Percentiles rank a stretch among this genome's conserved stretches.
Conservation (phyloP, 1,140 invertebrate species). For the Drosophila parabipectinata region DNA sequence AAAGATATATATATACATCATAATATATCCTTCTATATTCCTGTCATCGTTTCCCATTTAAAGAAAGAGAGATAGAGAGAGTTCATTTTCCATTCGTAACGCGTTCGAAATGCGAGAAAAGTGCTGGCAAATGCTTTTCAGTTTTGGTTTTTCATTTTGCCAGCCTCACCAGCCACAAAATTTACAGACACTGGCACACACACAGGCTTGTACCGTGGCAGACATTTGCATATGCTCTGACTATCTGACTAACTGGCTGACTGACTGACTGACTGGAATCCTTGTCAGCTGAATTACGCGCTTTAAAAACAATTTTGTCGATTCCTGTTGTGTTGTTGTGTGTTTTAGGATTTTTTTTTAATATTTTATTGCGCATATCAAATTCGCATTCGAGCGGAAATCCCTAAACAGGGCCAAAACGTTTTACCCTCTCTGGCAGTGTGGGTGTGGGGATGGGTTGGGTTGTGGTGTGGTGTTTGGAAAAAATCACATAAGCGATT, state of each 20-base stretch:
- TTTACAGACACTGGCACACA: slow-evolving; percentile 37
- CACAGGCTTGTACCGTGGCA: slow-evolving; percentile 13
- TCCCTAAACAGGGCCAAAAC: slow-evolving; percentile 75
- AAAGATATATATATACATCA: no score
- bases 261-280: slow-evolving; percentile 38
- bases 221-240: slow-evolving; percentile 30
- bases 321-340: slow-evolving; percentile 45
- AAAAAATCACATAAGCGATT: slow-evolving; percentile 5
- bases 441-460: no score
- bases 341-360: slow-evolving; percentile 54
- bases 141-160: slow-evolving; percentile 55
- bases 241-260: slow-evolving; percentile 30
- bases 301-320: slow-evolving; percentile 81
- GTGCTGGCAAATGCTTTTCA: slow-evolving; percentile 47
- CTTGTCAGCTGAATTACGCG: slow-evolving; percentile 75
- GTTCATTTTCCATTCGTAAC: slow-evolving; percentile 72
- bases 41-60: slow-evolving; percentile 62
- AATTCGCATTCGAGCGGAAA: slow-evolving; percentile 80
- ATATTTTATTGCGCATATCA: slow-evolving; percentile 82
- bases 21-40: no score
- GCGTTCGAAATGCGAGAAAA: slow-evolving; percentile 62
- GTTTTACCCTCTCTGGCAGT: slow-evolving; percentile 18
- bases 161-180: background rate
- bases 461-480: background rate
- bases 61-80: slow-evolving; percentile 44